Evolutionary conservation across 2,888 invertebrate genomes (phyloP).

Genomic region (Camptogramma bilineatum): DNA sequence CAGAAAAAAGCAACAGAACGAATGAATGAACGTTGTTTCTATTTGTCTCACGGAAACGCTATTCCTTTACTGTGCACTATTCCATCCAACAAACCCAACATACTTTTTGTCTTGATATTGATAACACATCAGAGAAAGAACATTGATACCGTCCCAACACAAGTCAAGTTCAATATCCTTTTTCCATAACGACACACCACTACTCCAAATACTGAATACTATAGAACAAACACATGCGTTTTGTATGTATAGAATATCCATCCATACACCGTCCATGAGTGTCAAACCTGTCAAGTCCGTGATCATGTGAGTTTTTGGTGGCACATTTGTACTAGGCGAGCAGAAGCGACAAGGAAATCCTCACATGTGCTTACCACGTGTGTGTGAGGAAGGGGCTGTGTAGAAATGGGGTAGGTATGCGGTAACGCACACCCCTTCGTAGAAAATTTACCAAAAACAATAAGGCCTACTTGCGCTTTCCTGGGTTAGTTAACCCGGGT

Average conservation of each 20-base stretch:
- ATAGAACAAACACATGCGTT: not conserved
- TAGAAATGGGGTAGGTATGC: not conserved
- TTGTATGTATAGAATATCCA: not conserved
- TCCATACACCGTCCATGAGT: constrained; percentile 25
- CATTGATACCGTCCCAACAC: no score
- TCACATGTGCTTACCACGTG: constrained; percentile 56
- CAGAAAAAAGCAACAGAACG: no score
- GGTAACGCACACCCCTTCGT: not conserved
- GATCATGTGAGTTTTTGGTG: constrained; percentile 78
- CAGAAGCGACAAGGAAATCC: constrained; percentile 56
- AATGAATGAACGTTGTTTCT: no score
- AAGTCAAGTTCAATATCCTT: no score
- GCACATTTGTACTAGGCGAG: constrained; percentile 79
- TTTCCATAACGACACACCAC: not conserved
- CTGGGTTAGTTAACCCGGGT: no score
- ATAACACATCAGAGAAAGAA: no score
- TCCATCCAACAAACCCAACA: no score
- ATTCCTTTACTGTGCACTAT: no score
- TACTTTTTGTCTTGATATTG: no score
- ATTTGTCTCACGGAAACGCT: no score
- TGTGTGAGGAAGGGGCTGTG: constrained; percentile 38
- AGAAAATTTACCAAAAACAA: no score
- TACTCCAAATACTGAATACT: not conserved
- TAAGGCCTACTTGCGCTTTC: no score
- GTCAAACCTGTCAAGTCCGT: constrained; percentile 59